Evolutionary conservation across 2,113 vertebrate genomes (phyloP).

Genomic region (Typhlomys cinereus): DNA sequence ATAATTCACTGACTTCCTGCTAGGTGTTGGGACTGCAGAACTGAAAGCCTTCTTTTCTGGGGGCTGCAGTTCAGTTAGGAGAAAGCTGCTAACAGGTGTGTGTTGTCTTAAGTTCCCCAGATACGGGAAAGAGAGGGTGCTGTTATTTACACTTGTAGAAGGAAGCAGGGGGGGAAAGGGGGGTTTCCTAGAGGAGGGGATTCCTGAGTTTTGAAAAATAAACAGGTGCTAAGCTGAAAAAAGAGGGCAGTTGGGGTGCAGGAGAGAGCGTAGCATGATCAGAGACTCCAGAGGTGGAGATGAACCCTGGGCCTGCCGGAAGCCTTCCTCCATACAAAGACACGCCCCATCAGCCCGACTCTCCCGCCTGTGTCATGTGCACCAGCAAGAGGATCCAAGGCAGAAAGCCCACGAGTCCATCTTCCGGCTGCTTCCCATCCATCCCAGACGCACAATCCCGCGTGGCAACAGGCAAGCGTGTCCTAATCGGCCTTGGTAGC

Average conservation of each 20-base stretch:
- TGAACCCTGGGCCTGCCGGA: not conserved
- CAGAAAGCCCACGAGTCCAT: not conserved
- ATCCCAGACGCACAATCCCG: not conserved
- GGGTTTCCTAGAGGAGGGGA: slow-evolving; percentile 5
- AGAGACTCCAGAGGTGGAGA: not conserved
- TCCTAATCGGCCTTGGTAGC: not conserved
- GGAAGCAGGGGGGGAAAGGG: not conserved
- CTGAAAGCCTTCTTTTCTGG: not conserved
- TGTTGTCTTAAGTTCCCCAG: not conserved
- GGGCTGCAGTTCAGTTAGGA: not conserved
- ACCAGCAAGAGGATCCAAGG: not conserved
- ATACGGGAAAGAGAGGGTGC: not conserved
- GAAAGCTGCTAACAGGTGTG: not conserved
- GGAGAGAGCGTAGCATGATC: not conserved
- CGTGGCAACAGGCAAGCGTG: not conserved
- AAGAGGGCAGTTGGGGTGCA: not conserved
- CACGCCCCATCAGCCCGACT: not conserved
- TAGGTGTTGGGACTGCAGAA: not conserved
- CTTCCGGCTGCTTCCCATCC: not conserved
- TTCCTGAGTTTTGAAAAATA: not conserved
- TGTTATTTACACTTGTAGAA: not conserved
- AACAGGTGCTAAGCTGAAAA: not conserved
- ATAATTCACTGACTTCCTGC: not conserved
- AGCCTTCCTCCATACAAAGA: not conserved
- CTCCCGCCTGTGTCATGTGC: not conserved